Base-by-base conservation (phyloP, 2,888 invertebrate genomes). In the Sthenelais limicola region DNA sequence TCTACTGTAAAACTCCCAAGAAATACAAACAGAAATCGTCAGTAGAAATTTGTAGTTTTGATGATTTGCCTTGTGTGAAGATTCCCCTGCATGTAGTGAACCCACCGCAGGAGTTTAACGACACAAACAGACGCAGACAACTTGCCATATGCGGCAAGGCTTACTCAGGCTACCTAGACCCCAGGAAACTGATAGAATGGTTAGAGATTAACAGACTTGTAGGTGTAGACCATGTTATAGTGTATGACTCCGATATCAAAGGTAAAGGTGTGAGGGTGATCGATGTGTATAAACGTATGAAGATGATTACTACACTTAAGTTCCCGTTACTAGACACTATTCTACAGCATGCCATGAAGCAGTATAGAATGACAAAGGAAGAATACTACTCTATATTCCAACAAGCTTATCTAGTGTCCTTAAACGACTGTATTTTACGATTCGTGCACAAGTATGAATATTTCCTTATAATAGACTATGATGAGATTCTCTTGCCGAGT, bases 381-480 rank as follows among this genome's bases (percentile, higher is more conserved):
- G 62, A 62, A 43, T 62, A 62, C 38, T 62, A 38, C 62, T 38
- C 38, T 12, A 38, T 62, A n/a, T 3, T 24, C 15, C 62, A 62
- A 24, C 62, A 62, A 24, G 43, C 26, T 1, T 62, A 62, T 26
- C 62, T 62, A 3, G 38, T 43, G 9, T 62, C 62, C 7, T 43
- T 62, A 3, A 62, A 62, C 43, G 62, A 62, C 38, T 62, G 62
- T 15, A 5, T 62, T 7, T 38, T 24, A 5, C 21, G 62, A 43
- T 62, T 21, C 38, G 26, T 38, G 1, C 24, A 35, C 21, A 18
- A 15, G 24, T 62, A 62, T 24, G 35, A 62, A 26, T 62, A 38
- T 43, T 62, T 62, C 62, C 35, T 62, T 12, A 62, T 62, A 35
- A 62, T 62, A 21, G 62, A 62, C 24, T 62, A 62, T 21, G 62